Percentiles rank a stretch among this genome's conserved stretches.
phyloP scores from a whole-genome alignment of 2,797 vertebrate genomes.

The Crenichthys baileyi region DNA sequence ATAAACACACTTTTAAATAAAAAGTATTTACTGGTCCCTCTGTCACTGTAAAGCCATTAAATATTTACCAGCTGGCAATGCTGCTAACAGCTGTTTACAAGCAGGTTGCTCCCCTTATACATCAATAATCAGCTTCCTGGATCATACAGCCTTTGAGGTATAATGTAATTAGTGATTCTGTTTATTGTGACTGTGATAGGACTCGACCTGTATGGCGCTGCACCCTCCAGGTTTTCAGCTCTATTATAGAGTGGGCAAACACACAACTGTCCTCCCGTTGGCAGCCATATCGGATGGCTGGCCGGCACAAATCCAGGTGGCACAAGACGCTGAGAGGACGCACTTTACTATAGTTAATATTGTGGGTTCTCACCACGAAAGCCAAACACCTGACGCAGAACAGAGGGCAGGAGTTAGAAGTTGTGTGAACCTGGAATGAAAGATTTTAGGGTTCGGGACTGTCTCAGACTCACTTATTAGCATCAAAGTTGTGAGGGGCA shows the following conservation, averaged over 20 bases:
- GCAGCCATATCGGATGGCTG: slow-evolving; percentile 88
- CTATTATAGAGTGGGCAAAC: slow-evolving; percentile 92
- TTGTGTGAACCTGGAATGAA: background rate
- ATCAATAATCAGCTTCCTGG: background rate
- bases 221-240: slow-evolving; percentile 93
- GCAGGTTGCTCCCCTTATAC: background rate
- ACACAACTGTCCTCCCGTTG: slow-evolving; percentile 85
- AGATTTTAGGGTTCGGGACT: background rate
- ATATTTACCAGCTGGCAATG: background rate
- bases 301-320: slow-evolving; percentile 88
- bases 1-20: slow-evolving; percentile 11
- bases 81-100: background rate
- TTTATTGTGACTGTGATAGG: background rate
- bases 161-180: background rate
- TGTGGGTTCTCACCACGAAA: slow-evolving; percentile 86
- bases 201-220: slow-evolving; percentile 88
- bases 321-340: slow-evolving; percentile 87
- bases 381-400: slow-evolving; percentile 87
- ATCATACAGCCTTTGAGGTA: background rate
- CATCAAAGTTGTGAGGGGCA: slow-evolving; percentile 88
- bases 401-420: background rate
- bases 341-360: slow-evolving; percentile 90
- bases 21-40: background rate
- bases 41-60: background rate
- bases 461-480: slow-evolving; percentile 87